Evolutionary conservation across 23 tunicate species (phyloP).

Genomic region (Diplosoma virens): DNA sequence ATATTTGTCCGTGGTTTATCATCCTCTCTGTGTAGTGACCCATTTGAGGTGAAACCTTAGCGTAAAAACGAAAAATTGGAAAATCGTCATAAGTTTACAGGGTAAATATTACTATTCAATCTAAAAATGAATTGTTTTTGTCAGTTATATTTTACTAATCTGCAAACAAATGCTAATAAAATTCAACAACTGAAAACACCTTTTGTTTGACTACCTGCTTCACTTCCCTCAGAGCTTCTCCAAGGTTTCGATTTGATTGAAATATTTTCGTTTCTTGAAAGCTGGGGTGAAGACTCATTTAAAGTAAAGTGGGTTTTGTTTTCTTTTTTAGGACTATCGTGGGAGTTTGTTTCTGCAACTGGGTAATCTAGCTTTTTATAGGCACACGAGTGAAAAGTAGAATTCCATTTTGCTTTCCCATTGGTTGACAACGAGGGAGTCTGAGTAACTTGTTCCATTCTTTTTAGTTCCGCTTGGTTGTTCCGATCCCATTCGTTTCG

Average conservation of each 20-base stretch:
- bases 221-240: constrained; percentile 12
- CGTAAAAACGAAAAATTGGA: too few relatives aligned
- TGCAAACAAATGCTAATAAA: neutral
- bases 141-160: too few relatives aligned
- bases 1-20: too few relatives aligned
- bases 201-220: constrained; percentile 9
- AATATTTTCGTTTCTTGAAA: neutral
- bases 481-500: neutral
- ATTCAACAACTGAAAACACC: too few relatives aligned
- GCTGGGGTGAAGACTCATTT: neutral
- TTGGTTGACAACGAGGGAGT: too few relatives aligned
- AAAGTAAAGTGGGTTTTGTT: neutral
- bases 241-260: constrained; percentile 2
- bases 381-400: constrained; percentile 39
- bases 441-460: too few relatives aligned
- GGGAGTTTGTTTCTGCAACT: neutral
- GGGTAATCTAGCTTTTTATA: constrained; percentile 5
- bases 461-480: neutral
- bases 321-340: neutral
- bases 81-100: neutral
- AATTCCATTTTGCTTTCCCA: constrained; percentile 39
- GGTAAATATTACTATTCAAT: neutral
- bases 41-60: too few relatives aligned
- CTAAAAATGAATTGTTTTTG: neutral
- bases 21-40: too few relatives aligned